Evolutionary conservation across 2,888 invertebrate species (phyloP).

Genomic region (Poecilobothrus nobilitatus): DNA sequence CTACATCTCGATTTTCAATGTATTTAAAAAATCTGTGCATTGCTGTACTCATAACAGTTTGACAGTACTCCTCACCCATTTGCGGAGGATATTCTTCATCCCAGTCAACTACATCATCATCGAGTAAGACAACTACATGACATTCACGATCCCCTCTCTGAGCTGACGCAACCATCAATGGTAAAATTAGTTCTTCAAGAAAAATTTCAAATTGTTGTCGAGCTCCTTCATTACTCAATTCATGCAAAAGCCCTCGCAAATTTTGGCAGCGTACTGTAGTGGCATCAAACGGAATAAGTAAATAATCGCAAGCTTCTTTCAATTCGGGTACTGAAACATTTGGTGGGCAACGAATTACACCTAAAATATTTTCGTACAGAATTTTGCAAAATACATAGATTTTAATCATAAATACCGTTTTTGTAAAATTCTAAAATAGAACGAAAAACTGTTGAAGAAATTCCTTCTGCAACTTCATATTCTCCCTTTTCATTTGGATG

Average conservation of each 20-base stretch:
- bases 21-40: constrained; percentile 99
- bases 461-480: constrained; percentile 94
- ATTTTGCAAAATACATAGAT: too few species aligned
- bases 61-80: constrained; percentile 98
- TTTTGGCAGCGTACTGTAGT: constrained; percentile 93
- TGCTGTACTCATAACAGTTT: constrained; percentile 90
- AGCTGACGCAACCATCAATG: constrained; percentile 90
- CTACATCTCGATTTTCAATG: constrained; percentile 98
- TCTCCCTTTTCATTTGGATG: constrained; percentile 94
- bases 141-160: constrained; percentile 95
- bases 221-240: constrained; percentile 98
- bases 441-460: constrained; percentile 89
- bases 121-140: constrained; percentile 90
- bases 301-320: constrained; percentile 96
- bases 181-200: constrained; percentile 88
- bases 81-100: constrained; percentile 98
- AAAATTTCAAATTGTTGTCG: constrained; percentile 93
- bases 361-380: background rate
- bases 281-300: constrained; percentile 95
- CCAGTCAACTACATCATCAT: constrained; percentile 96
- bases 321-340: constrained; percentile 93
- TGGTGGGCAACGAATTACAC: constrained; percentile 79
- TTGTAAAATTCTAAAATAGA: constrained; percentile 93
- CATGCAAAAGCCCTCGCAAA: constrained; percentile 92
- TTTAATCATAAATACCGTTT: constrained; percentile 52